These are phyloP conservation scores for Philaethria dido DNA, from an alignment of 2,888 invertebrate species.

Conservation along the genomic window DNA sequence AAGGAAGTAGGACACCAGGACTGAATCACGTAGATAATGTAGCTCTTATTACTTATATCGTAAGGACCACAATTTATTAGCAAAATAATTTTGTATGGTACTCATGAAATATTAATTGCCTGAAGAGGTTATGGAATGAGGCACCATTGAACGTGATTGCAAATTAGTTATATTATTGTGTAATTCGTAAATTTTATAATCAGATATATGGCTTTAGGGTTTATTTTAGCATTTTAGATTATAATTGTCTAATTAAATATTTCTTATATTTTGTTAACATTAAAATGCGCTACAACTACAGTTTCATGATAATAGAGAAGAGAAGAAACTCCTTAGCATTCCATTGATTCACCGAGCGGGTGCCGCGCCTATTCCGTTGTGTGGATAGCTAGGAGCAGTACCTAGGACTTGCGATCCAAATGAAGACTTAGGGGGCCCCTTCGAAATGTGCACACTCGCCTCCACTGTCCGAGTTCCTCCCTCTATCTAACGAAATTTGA, in stretches of 20 bases:
- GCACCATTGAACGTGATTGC: slow-evolving; percentile 46
- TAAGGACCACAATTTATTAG: slow-evolving; percentile 35
- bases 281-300: no score
- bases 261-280: no score
- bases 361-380: no score
- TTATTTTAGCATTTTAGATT: not conserved
- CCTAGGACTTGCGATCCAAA: no score
- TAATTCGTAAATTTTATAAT: slow-evolving; percentile 52
- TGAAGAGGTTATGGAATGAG: slow-evolving; percentile 42
- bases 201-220: slow-evolving; percentile 30
- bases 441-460: no score
- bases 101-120: slow-evolving; percentile 49
- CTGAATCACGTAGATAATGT: slow-evolving; percentile 26
- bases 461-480: no score
- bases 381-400: no score
- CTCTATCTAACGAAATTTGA: no score
- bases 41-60: slow-evolving; percentile 31
- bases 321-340: no score
- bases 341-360: no score
- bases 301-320: no score
- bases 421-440: no score
- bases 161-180: slow-evolving; percentile 49
- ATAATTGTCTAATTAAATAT: not conserved
- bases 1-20: slow-evolving; percentile 43
- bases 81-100: slow-evolving; percentile 33